A percentile compares a stretch with the other conserved stretches of the same genome.
phyloP scores from a whole-genome alignment of 2,888 invertebrate species.

The Luperina testacea region DNA sequence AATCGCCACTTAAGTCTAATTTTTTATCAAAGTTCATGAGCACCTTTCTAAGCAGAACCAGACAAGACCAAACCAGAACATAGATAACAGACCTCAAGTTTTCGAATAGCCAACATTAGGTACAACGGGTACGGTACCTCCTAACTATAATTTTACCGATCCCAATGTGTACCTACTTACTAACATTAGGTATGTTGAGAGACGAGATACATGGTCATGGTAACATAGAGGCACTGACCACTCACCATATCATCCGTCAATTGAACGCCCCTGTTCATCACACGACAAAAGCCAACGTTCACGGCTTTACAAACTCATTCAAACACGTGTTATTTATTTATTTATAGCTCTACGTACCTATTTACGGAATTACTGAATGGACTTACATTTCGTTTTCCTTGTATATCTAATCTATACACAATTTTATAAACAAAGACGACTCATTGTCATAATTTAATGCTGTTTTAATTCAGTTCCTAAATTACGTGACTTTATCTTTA shows the following conservation, averaged over 20 bases:
- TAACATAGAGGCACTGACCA: conserved; percentile 22
- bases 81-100: neutral
- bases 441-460: neutral
- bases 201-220: neutral
- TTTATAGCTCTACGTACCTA: conserved; percentile 1
- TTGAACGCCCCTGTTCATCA: conserved; percentile 3
- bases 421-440: neutral
- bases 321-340: conserved; percentile 18
- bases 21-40: neutral
- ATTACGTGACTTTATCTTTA: neutral
- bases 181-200: too few relatives aligned
- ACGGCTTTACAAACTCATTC: conserved; percentile 16
- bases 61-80: neutral
- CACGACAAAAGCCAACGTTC: neutral
- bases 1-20: neutral
- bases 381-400: conserved; percentile 41
- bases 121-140: neutral
- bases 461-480: neutral
- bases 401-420: neutral
- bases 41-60: neutral
- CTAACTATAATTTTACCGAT: neutral
- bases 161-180: neutral
- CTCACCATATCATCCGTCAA: conserved; percentile 1
- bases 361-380: conserved; percentile 38
- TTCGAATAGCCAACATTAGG: neutral